Evolutionary conservation across 2,888 invertebrate species (phyloP).

Genomic region (Uloborus plumipes): DNA sequence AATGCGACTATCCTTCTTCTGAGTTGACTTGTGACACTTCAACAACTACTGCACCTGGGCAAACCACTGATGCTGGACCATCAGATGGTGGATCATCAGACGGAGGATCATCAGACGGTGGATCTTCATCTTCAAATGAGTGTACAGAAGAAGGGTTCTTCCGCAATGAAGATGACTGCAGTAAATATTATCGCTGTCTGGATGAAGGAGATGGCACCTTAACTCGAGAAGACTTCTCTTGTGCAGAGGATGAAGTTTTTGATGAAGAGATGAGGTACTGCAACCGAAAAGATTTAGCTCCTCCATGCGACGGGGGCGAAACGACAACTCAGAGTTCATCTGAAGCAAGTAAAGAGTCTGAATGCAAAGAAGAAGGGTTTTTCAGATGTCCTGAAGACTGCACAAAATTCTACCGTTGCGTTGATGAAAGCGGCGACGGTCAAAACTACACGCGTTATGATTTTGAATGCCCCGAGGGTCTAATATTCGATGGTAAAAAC

Average conservation of each 20-base stretch:
- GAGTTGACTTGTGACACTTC: conserved; percentile 44
- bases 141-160: conserved; percentile 67
- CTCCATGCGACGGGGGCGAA: conserved; percentile 22
- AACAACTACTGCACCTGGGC: neutral
- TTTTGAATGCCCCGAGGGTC: conserved; percentile 65
- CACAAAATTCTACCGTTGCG: conserved; percentile 65
- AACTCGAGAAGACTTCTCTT: conserved; percentile 41
- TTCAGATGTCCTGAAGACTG: conserved; percentile 65
- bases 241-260: conserved; percentile 59
- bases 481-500: conserved; percentile 62
- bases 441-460: conserved; percentile 39
- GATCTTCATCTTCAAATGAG: conserved; percentile 5
- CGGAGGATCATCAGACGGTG: neutral
- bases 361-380: conserved; percentile 62
- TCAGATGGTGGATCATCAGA: neutral
- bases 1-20: conserved; percentile 64
- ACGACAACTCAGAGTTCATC: neutral
- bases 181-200: conserved; percentile 66
- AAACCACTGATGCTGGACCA: neutral
- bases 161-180: conserved; percentile 66
- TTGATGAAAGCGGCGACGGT: conserved; percentile 48
- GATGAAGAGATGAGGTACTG: conserved; percentile 60
- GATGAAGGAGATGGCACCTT: conserved; percentile 53
- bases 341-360: neutral
- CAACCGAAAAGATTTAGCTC: conserved; percentile 47